Conservation (phyloP, 2,113 vertebrate species). For the Gobiocypris rarus region DNA sequence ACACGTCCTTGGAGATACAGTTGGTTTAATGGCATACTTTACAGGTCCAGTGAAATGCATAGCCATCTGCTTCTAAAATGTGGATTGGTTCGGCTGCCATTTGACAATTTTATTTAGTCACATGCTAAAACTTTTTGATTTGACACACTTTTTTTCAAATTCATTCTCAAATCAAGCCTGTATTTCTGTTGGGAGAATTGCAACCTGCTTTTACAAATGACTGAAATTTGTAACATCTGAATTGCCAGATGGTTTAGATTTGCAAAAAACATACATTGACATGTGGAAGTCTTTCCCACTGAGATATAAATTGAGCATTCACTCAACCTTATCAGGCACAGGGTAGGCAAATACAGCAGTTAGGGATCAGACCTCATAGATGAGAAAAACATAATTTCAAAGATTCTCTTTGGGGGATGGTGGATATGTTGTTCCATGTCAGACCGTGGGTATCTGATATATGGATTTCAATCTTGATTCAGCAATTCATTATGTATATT, state of each 20-base stretch:
- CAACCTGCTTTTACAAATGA: conserved; percentile 40
- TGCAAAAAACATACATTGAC: conserved; percentile 19
- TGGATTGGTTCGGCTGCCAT: conserved; percentile 64
- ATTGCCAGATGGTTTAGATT: conserved; percentile 5
- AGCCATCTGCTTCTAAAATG: conserved; percentile 1
- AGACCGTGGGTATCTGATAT: too few species aligned
- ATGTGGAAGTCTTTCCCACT: conserved; percentile 29
- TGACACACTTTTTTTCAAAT: background rate
- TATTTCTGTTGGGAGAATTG: background rate
- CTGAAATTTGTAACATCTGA: conserved; percentile 24
- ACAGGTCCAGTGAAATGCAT: conserved; percentile 22
- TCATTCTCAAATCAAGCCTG: too few species aligned
- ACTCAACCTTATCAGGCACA: conserved; percentile 27
- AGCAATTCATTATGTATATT: too few species aligned
- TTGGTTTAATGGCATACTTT: conserved; percentile 33
- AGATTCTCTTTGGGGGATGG: background rate
- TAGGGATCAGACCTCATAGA: background rate
- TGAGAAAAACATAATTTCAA: background rate
- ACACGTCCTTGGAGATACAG: background rate
- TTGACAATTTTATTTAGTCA: conserved; percentile 38
- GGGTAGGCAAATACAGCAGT: conserved; percentile 4
- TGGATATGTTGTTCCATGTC: too few species aligned
- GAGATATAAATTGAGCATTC: conserved; percentile 35
- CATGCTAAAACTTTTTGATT: background rate
- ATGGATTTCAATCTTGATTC: too few species aligned